Evolutionary conservation across 1,140 invertebrate genomes (phyloP), one percentile per base, ranked within the genome.

Genomic region (Zaprionus nigranus): DNA sequence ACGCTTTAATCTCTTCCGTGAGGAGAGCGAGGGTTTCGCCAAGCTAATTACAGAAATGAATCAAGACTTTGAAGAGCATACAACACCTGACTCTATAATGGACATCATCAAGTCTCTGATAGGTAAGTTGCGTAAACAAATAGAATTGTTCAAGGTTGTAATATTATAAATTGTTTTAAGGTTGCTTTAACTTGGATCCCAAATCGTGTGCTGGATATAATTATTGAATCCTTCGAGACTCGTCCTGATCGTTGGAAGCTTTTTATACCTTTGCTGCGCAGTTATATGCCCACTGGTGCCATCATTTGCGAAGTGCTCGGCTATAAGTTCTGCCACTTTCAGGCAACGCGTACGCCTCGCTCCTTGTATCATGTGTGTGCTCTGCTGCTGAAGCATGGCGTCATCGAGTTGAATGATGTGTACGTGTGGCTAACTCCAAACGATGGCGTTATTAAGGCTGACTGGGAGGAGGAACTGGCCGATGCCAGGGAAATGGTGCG

Each of bases 11-110:
- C 94, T 99, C 69, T 97, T 99, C 90, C 95, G 99, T 59, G 99
- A 99, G 94, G 99, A 99, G 93, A 99, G 97, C 94, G 99, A 99
- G 95, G 99, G 99, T 5, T 99, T 99, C 94, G 97, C 98, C 5
- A 99, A 99, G 93, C 94, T 99, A 6, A 96, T 99, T 43, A 96
- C 97, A n/a, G 99, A 99, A 94, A 94, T 99, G 65, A 98, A 97
- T 94, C 97, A 98, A 93, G 96, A 98, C 90, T 94, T 97, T 79
- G 95, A 95, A 46, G 95, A 95, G 91, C 94, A 94, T 87, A 93
- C 94, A 90, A 93, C 95, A 59, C 93, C 94, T 67, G 94, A 94
- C 81, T 93, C 94, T 72, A 94, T 96, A 79, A 94, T 98, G 86
- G 96, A 98, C 94, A 96, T 97, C 30, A 96, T 98, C 40, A 97